Conservation (phyloP, 30 jellyfish, hydroid and myxozoan species). For the Hydractinia symbiolongicarpus region DNA sequence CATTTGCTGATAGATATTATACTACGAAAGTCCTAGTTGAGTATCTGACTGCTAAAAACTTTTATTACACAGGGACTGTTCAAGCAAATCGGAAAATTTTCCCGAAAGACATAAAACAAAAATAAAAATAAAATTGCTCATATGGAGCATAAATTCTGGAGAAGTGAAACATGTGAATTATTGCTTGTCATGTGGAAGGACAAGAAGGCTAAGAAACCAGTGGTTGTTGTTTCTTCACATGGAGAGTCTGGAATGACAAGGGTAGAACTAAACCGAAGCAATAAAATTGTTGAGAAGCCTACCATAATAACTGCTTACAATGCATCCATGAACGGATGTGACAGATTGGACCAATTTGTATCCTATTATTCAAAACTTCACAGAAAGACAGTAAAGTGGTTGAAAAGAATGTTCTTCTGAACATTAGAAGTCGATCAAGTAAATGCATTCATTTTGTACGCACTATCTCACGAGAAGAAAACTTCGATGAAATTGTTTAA, state of each 20-base stretch:
- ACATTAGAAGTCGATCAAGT: not conserved
- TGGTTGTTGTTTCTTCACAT: constrained; percentile 10
- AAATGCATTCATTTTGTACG: not conserved
- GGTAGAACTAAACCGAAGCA: too few relatives aligned
- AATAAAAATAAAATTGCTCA: not conserved
- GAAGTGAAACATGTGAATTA: not conserved
- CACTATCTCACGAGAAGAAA: too few relatives aligned
- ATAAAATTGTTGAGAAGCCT: not conserved
- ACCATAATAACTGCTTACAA: not conserved
- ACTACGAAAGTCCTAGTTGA: not conserved
- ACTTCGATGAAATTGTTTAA: too few relatives aligned
- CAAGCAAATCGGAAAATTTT: not conserved
- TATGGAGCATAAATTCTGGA: not conserved
- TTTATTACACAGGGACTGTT: not conserved
- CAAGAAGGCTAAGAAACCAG: constrained; percentile 36
- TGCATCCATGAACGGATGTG: constrained; percentile 2
- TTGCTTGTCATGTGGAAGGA: not conserved
- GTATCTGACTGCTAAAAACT: too few relatives aligned
- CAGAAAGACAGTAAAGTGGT: not conserved
- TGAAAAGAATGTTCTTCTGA: constrained; percentile 4
- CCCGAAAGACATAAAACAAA: not conserved
- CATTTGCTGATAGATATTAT: constrained; percentile 29
- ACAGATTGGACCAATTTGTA: constrained; percentile 3
- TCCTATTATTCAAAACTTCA: not conserved
- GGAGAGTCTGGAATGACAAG: not conserved